Evolutionary conservation across 2,888 invertebrate species (phyloP).

Genomic region (Cylindroiulus punctatus): DNA sequence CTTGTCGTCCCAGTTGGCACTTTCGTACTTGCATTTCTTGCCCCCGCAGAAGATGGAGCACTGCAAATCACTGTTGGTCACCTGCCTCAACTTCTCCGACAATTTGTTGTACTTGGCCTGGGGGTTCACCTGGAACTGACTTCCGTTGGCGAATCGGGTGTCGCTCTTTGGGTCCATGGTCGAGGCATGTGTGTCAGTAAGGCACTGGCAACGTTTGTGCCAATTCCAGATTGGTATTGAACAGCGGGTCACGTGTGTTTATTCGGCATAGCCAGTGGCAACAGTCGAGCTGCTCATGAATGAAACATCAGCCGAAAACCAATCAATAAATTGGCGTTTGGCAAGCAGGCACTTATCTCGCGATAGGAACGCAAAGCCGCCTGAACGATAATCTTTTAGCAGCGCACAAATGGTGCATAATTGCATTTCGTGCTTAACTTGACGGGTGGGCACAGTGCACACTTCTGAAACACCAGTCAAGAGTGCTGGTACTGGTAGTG

Average conservation of each 20-base stretch:
- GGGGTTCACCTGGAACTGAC: not conserved
- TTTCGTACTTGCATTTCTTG: slow-evolving; percentile 82
- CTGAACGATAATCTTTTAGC: not conserved
- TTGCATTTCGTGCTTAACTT: not conserved
- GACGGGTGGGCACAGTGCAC: too few relatives aligned
- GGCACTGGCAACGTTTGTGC: not conserved
- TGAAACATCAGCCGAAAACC: slow-evolving; percentile 31
- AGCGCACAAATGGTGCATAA: not conserved
- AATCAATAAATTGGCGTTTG: slow-evolving; percentile 39
- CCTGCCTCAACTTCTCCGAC: slow-evolving; percentile 33
- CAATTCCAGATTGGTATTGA: not conserved
- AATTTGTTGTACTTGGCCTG: slow-evolving; percentile 39
- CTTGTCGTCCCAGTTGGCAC: slow-evolving; percentile 72
- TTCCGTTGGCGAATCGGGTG: not conserved
- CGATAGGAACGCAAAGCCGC: not conserved
- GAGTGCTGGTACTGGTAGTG: not conserved
- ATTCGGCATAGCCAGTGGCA: not conserved
- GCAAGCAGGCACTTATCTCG: not conserved
- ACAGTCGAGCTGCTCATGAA: slow-evolving; percentile 42
- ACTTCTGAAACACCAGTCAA: not conserved
- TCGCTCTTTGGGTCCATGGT: slow-evolving; percentile 4
- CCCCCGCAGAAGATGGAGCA: slow-evolving; percentile 72
- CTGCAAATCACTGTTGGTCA: slow-evolving; percentile 42
- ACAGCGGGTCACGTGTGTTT: slow-evolving; percentile 24
- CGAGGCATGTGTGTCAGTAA: slow-evolving; percentile 43